Percentiles rank a stretch among this genome's conserved stretches.
These are phyloP conservation scores for Reticulitermes speratus DNA, from an alignment of 1,140 invertebrate genomes.

Conservation along the genomic window DNA sequence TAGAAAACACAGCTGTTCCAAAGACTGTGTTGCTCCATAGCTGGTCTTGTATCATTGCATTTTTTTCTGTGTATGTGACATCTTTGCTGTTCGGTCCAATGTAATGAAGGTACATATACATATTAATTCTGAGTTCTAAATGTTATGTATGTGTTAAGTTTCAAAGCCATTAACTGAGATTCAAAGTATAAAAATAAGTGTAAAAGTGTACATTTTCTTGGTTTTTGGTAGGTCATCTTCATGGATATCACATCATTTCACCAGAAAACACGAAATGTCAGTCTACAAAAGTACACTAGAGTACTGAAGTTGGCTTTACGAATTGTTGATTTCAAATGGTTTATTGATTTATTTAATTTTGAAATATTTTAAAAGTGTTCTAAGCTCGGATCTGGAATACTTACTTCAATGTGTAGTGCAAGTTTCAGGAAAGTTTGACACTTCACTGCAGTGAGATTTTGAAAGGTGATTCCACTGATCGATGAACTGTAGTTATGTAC, in stretches of 20 bases:
- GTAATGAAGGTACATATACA: conserved; percentile 13
- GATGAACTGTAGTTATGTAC: background rate
- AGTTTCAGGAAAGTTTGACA: background rate
- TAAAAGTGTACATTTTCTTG: background rate
- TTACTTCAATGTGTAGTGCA: background rate
- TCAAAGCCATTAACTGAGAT: background rate
- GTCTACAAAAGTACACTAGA: background rate
- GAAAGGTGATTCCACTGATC: background rate
- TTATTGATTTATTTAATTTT: background rate
- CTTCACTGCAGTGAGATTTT: background rate
- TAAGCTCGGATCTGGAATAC: background rate
- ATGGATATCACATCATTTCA: background rate
- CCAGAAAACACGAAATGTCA: background rate
- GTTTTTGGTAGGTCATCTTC: background rate
- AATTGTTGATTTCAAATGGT: background rate
- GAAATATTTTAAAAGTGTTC: background rate
- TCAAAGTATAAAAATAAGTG: background rate
- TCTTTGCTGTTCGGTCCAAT: background rate
- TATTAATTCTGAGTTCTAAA: background rate
- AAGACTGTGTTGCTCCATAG: background rate
- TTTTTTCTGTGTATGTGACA: no score
- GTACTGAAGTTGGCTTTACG: background rate
- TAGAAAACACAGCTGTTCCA: background rate
- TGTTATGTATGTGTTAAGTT: background rate
- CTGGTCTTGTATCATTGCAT: background rate